These are phyloP conservation scores for Mizuhopecten yessoensis DNA, from an alignment of 1,140 invertebrate species.

Conservation along the genomic window DNA sequence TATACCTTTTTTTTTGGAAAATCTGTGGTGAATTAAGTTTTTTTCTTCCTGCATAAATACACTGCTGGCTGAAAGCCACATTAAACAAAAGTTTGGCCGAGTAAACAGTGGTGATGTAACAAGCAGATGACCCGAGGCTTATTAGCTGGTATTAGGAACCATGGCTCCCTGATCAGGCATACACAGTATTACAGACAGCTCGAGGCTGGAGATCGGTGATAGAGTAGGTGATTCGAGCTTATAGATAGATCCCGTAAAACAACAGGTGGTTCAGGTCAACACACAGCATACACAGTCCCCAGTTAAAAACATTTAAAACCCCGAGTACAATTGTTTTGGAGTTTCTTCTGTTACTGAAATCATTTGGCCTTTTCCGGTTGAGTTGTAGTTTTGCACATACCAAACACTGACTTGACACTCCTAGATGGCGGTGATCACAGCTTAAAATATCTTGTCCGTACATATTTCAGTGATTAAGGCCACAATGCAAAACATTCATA, in stretches of 20 bases:
- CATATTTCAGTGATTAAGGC: no score
- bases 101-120: neutral
- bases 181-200: conserved; percentile 1
- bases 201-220: neutral
- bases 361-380: no score
- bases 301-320: neutral
- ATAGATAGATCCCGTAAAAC: neutral
- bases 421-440: no score
- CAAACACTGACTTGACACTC: neutral
- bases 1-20: neutral
- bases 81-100: neutral
- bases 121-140: neutral
- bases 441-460: no score
- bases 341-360: no score
- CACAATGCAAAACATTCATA: no score
- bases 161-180: neutral
- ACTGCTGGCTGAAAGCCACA: neutral
- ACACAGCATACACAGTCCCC: neutral
- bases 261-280: neutral
- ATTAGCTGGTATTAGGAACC: neutral
- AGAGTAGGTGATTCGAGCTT: neutral
- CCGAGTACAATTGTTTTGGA: neutral
- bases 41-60: neutral
- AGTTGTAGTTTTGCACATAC: neutral
- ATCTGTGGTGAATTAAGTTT: neutral